These are phyloP conservation scores for Bolinopsis microptera DNA, from an alignment of 37 sponge, comb jelly and placozoan genomes.

Conservation along the genomic window DNA sequence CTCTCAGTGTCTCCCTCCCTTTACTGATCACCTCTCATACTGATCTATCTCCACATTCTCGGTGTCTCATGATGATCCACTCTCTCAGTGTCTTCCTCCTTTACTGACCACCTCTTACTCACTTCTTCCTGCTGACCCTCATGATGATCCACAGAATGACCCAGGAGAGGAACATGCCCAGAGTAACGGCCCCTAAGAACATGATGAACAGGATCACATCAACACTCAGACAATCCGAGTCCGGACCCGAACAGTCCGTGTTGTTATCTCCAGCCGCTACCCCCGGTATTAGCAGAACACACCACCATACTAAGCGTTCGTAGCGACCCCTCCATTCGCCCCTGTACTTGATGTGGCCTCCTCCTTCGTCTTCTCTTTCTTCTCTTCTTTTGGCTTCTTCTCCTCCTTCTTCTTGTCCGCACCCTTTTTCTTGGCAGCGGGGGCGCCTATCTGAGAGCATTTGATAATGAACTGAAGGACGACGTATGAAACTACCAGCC, in stretches of 20 bases:
- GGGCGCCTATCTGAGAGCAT: conserved; percentile 27
- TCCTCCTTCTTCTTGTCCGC: neutral
- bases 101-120: too few relatives aligned
- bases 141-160: conserved; percentile 26
- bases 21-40: too few relatives aligned
- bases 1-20: too few relatives aligned
- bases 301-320: too few relatives aligned
- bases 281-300: too few relatives aligned
- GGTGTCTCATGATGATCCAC: too few relatives aligned
- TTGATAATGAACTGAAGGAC: conserved; percentile 30
- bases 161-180: neutral
- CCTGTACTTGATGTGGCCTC: neutral
- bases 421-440: too few relatives aligned
- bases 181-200: neutral
- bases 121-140: neutral
- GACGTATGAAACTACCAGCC: conserved; percentile 21
- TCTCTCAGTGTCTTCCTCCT: too few relatives aligned
- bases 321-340: conserved; percentile 3
- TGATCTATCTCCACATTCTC: too few relatives aligned
- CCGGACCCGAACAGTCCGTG: too few relatives aligned
- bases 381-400: neutral
- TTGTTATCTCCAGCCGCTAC: too few relatives aligned
- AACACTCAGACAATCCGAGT: neutral
- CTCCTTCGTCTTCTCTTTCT: neutral
- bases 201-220: conserved; percentile 21